Evolutionary conservation across 1,140 invertebrate species (phyloP).

Genomic region (Vollenhovia emeryi): DNA sequence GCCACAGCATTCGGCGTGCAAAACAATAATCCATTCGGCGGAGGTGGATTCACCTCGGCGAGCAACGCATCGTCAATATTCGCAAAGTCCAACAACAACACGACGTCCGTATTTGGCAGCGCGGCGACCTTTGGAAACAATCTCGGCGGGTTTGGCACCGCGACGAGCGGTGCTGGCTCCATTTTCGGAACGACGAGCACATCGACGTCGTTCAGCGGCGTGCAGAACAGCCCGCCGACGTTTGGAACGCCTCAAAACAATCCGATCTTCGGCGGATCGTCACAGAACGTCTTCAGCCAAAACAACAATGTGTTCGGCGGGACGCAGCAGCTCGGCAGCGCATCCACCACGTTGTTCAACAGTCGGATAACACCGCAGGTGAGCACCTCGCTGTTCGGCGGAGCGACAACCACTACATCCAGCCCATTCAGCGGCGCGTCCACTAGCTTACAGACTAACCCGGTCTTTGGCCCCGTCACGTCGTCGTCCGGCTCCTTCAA

Average conservation of each 20-base stretch:
- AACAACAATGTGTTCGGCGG: slow-evolving; percentile 74
- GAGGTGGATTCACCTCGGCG: slow-evolving; percentile 62
- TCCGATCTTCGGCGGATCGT: slow-evolving; percentile 74
- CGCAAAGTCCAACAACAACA: slow-evolving; percentile 61
- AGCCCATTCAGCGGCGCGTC: slow-evolving; percentile 59
- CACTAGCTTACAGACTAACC: slow-evolving; percentile 58
- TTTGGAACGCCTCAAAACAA: slow-evolving; percentile 61
- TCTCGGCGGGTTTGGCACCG: slow-evolving; percentile 63
- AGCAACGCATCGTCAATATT: slow-evolving; percentile 72
- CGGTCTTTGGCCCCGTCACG: slow-evolving; percentile 65
- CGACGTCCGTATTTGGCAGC: slow-evolving; percentile 76
- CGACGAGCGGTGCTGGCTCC: slow-evolving; percentile 50
- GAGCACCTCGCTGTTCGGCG: slow-evolving; percentile 59
- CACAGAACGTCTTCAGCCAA: slow-evolving; percentile 76
- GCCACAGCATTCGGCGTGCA: slow-evolving; percentile 64
- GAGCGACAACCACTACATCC: slow-evolving; percentile 50
- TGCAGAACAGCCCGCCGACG: slow-evolving; percentile 61
- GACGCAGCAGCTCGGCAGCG: slow-evolving; percentile 59
- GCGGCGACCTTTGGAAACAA: slow-evolving; percentile 69
- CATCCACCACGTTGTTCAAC: slow-evolving; percentile 69
- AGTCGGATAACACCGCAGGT: slow-evolving; percentile 60
- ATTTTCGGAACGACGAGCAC: slow-evolving; percentile 70
- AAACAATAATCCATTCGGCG: slow-evolving; percentile 71
- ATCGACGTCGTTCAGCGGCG: slow-evolving; percentile 66
- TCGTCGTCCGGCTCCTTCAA: slow-evolving; percentile 49